A percentile compares a stretch with the other conserved stretches of the same genome.
These are phyloP conservation scores for Cryptotis parvus DNA, from an alignment of 2,113 vertebrate genomes.

Conservation along the genomic window DNA sequence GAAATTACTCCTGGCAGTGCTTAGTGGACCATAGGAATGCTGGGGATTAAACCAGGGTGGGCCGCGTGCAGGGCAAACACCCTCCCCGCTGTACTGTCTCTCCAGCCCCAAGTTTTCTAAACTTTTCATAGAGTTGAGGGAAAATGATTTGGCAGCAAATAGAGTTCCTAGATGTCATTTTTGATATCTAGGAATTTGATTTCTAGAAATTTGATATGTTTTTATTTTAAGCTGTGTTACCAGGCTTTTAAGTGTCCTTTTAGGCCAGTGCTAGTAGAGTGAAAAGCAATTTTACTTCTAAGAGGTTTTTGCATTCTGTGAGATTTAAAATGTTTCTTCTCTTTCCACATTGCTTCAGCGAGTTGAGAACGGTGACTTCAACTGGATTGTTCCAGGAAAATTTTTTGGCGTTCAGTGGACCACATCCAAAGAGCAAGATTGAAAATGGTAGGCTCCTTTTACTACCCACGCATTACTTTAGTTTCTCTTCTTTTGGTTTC, in stretches of 20 bases:
- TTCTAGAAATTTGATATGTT: background rate
- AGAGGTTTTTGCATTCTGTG: conserved; percentile 1
- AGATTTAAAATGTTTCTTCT: conserved; percentile 74
- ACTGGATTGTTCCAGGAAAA: conserved; percentile 97
- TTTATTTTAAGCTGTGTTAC: conserved; percentile 22
- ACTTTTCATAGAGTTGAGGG: background rate
- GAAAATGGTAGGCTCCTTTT: conserved; percentile 93
- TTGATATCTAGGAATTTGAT: too few species aligned
- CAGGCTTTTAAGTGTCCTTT: background rate
- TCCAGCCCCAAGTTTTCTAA: background rate
- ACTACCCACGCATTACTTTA: background rate
- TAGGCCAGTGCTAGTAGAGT: background rate
- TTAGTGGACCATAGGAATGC: too few species aligned
- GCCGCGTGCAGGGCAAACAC: too few species aligned
- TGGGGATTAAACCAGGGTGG: too few species aligned
- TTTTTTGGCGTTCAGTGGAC: conserved; percentile 98
- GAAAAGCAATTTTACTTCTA: conserved; percentile 41
- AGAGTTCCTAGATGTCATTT: background rate
- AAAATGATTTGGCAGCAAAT: background rate
- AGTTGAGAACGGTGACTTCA: conserved; percentile 98
- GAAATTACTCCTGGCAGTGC: too few species aligned
- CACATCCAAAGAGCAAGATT: conserved; percentile 96
- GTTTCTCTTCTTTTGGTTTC: conserved; percentile 33
- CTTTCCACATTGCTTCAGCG: conserved; percentile 87
- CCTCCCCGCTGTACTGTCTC: too few species aligned